Evolutionary conservation across 2,797 vertebrate genomes (phyloP).

Genomic region (Mustela erminea): DNA sequence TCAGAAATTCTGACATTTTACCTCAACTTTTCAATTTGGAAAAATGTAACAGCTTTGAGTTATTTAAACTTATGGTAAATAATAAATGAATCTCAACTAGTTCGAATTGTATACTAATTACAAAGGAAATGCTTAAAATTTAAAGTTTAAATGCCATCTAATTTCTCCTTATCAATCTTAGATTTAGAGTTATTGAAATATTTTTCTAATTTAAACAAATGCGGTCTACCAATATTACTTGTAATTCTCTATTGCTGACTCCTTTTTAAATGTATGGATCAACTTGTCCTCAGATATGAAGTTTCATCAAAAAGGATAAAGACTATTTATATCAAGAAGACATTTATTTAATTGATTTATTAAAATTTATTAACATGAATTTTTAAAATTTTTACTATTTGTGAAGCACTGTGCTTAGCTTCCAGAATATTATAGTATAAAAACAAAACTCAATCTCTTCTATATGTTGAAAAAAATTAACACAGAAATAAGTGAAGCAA

Average conservation of each 20-base stretch:
- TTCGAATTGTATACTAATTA: background rate
- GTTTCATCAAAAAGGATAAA: background rate
- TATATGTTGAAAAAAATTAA: background rate
- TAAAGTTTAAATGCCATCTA: background rate
- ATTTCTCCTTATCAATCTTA: background rate
- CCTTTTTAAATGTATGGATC: background rate
- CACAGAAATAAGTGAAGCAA: background rate
- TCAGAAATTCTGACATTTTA: background rate
- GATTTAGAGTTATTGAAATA: background rate
- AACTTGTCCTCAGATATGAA: background rate
- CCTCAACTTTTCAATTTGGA: background rate
- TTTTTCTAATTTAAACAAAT: background rate
- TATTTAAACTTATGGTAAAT: slow-evolving; percentile 4
- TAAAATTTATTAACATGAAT: background rate
- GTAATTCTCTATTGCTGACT: background rate
- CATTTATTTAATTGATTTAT: background rate
- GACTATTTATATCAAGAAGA: background rate
- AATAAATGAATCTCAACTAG: background rate
- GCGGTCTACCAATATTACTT: background rate
- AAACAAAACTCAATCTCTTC: background rate
- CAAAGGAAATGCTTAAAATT: background rate
- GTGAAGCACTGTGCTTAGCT: background rate
- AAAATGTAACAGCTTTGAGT: background rate
- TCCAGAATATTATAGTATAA: background rate
- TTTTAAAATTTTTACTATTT: background rate